Percentiles rank a stretch among this genome's conserved stretches.
phyloP scores from a whole-genome alignment of 2,113 vertebrate species.

The Ptyas mucosa region DNA sequence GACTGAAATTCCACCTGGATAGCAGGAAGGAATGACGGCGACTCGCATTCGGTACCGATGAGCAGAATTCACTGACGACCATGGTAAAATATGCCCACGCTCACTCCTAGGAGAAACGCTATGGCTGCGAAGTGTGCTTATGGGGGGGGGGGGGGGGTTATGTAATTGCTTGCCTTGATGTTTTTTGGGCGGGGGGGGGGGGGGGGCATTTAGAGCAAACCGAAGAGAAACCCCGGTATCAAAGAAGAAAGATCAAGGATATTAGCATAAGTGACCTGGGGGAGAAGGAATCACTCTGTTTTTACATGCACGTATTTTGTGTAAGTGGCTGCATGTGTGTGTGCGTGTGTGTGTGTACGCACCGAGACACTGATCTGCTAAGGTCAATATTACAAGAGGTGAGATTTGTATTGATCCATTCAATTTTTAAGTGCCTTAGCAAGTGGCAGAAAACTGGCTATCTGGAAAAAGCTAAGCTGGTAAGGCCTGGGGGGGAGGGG shows the following conservation, averaged over 20 bases:
- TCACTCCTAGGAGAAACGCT: not conserved
- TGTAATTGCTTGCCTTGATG: not conserved
- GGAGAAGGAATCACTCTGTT: not conserved
- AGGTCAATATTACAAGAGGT: not conserved
- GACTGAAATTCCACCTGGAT: not conserved
- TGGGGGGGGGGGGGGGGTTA: not conserved
- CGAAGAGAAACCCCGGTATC: not conserved
- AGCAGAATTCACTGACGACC: not conserved
- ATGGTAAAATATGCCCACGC: not conserved
- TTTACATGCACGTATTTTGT: not conserved
- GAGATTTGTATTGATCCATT: not conserved
- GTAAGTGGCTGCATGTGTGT: not conserved
- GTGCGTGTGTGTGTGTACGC: not conserved
- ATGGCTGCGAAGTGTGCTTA: not conserved
- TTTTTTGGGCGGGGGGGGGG: not conserved
- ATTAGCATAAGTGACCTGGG: not conserved
- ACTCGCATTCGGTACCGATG: not conserved
- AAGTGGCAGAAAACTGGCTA: not conserved
- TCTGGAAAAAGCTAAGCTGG: not conserved
- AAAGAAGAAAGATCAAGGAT: not conserved
- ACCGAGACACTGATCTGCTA: not conserved
- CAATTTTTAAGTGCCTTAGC: not conserved
- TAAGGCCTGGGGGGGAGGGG: not conserved
- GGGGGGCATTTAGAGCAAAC: not conserved
- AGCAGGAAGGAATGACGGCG: not conserved